phyloP scores from a whole-genome alignment of 1,140 invertebrate genomes.

The Anthonomus grandis region DNA sequence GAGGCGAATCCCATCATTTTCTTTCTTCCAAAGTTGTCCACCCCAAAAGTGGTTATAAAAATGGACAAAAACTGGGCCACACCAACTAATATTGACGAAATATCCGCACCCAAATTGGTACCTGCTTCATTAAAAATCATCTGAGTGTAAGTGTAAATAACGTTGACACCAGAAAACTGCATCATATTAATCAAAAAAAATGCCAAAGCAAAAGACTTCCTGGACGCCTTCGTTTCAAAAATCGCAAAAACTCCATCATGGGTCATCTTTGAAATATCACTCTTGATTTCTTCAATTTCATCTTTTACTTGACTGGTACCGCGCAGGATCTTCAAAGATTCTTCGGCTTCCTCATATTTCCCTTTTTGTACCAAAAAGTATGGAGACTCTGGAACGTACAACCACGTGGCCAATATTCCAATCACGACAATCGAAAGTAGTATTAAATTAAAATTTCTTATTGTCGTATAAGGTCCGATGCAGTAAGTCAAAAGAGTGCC shows the following conservation, averaged over 20 bases:
- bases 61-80: constrained; percentile 64
- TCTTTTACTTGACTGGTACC: no score
- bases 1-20: constrained; percentile 66
- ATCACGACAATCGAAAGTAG: constrained; percentile 44
- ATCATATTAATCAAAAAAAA: constrained; percentile 67
- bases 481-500: constrained; percentile 48
- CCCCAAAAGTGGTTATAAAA: constrained; percentile 62
- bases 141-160: constrained; percentile 74
- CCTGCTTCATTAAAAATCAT: constrained; percentile 64
- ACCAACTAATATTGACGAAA: constrained; percentile 74
- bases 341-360: constrained; percentile 45
- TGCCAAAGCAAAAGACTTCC: constrained; percentile 64
- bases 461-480: constrained; percentile 57
- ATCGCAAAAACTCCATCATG: constrained; percentile 49
- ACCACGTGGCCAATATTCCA: constrained; percentile 51
- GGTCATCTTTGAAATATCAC: constrained; percentile 41
- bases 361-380: constrained; percentile 58
- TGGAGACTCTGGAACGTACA: constrained; percentile 57
- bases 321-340: constrained; percentile 46
- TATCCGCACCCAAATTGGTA: constrained; percentile 53
- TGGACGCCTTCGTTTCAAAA: constrained; percentile 52
- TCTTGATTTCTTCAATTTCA: constrained; percentile 56
- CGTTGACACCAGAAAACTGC: constrained; percentile 75
- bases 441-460: constrained; percentile 52
- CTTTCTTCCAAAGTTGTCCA: constrained; percentile 69